A percentile compares a stretch with the other conserved stretches of the same genome.
These are phyloP conservation scores for Ophion obscuratus DNA, from an alignment of 2,888 invertebrate species.

Conservation along the genomic window DNA sequence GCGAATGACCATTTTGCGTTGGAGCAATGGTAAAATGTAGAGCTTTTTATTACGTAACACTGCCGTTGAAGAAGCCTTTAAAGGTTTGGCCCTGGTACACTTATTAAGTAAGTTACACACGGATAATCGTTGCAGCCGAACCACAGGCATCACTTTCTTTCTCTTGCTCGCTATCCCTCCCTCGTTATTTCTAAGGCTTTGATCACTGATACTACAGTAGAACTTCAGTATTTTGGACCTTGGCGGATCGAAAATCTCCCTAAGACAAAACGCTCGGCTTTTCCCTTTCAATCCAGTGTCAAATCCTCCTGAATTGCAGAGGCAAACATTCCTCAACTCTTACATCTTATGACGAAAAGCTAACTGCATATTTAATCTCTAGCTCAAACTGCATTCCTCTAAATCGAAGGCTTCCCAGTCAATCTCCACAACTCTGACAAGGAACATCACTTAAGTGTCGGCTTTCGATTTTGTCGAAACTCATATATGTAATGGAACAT, in stretches of 20 bases:
- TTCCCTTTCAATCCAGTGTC: too few relatives aligned
- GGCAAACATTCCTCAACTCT: too few relatives aligned
- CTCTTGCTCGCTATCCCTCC: conserved; percentile 3
- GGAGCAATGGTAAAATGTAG: background rate
- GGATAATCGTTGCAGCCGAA: conserved; percentile 75
- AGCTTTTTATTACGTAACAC: conserved; percentile 68
- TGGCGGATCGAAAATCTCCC: background rate
- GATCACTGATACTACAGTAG: conserved; percentile 64
- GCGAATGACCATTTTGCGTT: background rate
- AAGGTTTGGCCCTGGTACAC: conserved; percentile 77
- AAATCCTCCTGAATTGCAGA: too few relatives aligned
- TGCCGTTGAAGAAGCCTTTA: conserved; percentile 74
- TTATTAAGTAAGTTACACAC: conserved; percentile 72
- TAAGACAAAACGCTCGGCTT: background rate
- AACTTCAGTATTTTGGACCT: too few relatives aligned
- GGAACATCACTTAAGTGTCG: too few relatives aligned
- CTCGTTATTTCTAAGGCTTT: conserved; percentile 72
- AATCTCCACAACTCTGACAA: too few relatives aligned
- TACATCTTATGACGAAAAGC: too few relatives aligned
- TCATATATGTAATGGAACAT: too few relatives aligned
- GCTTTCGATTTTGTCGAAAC: too few relatives aligned
- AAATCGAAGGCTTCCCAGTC: too few relatives aligned
- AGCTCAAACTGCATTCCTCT: too few relatives aligned
- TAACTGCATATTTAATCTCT: too few relatives aligned
- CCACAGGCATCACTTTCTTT: conserved; percentile 44